phyloP scores from a whole-genome alignment of 37 sponge, comb jelly and placozoan species.

The Crambe crambe region DNA sequence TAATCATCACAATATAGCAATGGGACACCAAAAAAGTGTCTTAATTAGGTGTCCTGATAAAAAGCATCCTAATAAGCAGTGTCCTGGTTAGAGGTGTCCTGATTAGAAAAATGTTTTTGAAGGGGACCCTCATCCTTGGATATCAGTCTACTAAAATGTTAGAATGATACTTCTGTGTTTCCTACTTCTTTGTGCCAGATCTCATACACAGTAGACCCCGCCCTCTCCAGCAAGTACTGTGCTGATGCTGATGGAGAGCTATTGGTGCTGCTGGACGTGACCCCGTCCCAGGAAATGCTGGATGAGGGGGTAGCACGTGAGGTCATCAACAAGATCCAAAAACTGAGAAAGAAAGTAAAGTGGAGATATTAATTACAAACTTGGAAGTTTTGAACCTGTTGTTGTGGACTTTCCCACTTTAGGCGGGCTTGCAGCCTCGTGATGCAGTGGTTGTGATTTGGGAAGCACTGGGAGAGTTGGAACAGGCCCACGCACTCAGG shows the following conservation, averaged over 20 bases:
- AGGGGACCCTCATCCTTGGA: not conserved
- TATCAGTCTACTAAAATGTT: not conserved
- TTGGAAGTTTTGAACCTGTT: constrained; percentile 1
- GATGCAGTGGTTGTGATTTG: constrained; percentile 68
- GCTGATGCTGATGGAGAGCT: constrained; percentile 75
- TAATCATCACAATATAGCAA: too few relatives aligned
- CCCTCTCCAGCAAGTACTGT: constrained; percentile 36
- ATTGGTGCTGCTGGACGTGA: constrained; percentile 86
- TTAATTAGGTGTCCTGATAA: too few relatives aligned
- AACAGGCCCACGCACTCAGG: constrained; percentile 19
- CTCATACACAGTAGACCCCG: constrained; percentile 57
- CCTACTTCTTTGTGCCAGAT: constrained; percentile 40
- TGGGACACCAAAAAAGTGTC: too few relatives aligned
- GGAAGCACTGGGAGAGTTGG: constrained; percentile 37
- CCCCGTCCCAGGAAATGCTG: constrained; percentile 84
- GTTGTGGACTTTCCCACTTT: not conserved
- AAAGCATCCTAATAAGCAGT: too few relatives aligned
- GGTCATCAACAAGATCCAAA: constrained; percentile 95
- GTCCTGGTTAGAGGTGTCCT: too few relatives aligned
- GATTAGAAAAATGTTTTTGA: not conserved
- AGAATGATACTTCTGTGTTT: not conserved
- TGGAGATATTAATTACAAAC: not conserved
- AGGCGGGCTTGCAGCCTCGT: constrained; percentile 79
- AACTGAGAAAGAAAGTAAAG: constrained; percentile 88
- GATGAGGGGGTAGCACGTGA: constrained; percentile 94